Evolutionary conservation across 2,797 vertebrate species (phyloP).

Genomic region (Melanotaenia boesemani): DNA sequence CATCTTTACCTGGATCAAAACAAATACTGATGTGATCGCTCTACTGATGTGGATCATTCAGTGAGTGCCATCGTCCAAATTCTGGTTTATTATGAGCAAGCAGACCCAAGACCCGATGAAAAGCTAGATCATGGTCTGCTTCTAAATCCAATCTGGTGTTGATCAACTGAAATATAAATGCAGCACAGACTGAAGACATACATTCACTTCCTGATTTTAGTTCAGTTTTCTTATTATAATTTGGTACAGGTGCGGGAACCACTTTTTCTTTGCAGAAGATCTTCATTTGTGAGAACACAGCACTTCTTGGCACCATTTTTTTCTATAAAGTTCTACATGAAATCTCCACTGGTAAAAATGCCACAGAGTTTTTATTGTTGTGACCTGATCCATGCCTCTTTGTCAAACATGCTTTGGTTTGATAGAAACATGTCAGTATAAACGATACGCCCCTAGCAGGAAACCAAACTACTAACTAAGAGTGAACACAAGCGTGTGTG

Average conservation of each 20-base stretch:
- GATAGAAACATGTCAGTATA: not conserved
- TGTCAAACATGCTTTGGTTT: not conserved
- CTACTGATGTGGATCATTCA: not conserved
- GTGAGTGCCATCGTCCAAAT: no score
- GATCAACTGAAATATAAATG: not conserved
- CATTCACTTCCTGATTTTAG: not conserved
- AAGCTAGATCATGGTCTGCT: not conserved
- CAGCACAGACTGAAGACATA: not conserved
- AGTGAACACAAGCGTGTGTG: not conserved
- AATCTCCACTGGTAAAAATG: not conserved
- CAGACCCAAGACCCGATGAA: not conserved
- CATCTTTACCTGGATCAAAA: no score
- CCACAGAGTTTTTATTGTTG: not conserved
- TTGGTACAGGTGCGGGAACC: not conserved
- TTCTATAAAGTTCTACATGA: not conserved
- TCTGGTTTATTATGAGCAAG: no score
- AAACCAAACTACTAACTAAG: not conserved
- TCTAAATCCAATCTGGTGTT: not conserved
- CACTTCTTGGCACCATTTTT: not conserved
- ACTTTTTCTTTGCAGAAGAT: not conserved
- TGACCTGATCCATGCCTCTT: not conserved
- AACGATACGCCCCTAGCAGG: not conserved
- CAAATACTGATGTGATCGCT: not conserved
- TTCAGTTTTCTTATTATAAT: not conserved
- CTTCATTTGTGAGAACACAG: not conserved